Base-by-base conservation (phyloP, 2,888 invertebrate genomes). In the Poecilus cupreus region DNA sequence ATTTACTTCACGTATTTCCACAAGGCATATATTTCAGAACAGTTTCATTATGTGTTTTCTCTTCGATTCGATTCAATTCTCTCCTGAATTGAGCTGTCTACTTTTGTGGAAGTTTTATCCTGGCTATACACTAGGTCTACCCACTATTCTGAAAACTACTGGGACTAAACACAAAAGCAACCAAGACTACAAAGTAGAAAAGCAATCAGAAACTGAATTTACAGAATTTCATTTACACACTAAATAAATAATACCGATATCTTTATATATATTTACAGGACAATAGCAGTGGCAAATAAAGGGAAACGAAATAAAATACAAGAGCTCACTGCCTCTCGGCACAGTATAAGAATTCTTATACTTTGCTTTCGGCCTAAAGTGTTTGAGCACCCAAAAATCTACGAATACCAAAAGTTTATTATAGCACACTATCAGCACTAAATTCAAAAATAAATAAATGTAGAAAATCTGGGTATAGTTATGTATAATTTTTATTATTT, bases 61-160 rank as follows among this genome's bases (percentile, higher is more conserved):
- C 32, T 16, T 64, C 64, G 64, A 37, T 64, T 64, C 32, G 5
- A 32, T 64, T 32, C 64, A 37, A 37, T 64, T 32, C 64, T 37
- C 37, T 64, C 6, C 37, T 16, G 64, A 64, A 64, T 64, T 64
- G 64, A 57, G 22, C 57, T 57, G 57, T 57, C 57, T 57, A 57
- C 57, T 57, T 57, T 24, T 24, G 26, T 57, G 26, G 24, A 13
- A 60, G 60, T 60, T 60, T 60, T 60, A 60, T 60, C 60, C 13
- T 13, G 24, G 0, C 18, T 18, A 24, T 60, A 26, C 13, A 8
- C 0, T n/a, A 26, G 60, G 60, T 60, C 5, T 43, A 43, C 43
- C n/a, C 13, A 32, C 32, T 32, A 32, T 32, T 3, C 32, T 24
- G 60, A 13, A 60, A 24, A 60, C 60, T 60, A 26, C 2, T n/a